Percentiles rank a stretch among this genome's conserved stretches.
These are phyloP conservation scores for Ailurus styani DNA, from an alignment of 2,113 vertebrate species.

Conservation along the genomic window DNA sequence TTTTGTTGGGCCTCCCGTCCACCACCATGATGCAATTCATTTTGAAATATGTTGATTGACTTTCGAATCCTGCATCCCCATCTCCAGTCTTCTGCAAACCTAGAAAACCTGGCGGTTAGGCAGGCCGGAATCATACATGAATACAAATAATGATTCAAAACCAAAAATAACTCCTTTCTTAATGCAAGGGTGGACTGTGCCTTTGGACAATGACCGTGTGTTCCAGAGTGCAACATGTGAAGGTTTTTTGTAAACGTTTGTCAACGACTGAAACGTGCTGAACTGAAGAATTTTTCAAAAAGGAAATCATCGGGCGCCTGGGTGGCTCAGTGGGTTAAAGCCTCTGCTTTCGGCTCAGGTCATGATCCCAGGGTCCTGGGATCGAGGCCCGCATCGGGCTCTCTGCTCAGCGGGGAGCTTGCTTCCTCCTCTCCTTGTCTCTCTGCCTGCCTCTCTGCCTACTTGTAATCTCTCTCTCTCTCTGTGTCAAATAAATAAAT, in stretches of 20 bases:
- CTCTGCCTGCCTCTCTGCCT: no score
- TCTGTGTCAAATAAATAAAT: no score
- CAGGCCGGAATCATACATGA: background rate
- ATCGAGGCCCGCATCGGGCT: no score
- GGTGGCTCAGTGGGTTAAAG: no score
- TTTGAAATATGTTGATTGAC: background rate
- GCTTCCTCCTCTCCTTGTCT: no score
- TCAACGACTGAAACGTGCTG: background rate
- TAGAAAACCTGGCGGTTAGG: background rate
- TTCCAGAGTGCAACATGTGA: accelerated
- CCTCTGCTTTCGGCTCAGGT: no score
- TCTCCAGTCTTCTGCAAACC: background rate
- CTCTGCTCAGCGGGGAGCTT: no score
- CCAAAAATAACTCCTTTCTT: background rate
- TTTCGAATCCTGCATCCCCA: background rate
- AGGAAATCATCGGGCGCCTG: background rate
- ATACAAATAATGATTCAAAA: background rate
- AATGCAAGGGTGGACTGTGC: background rate
- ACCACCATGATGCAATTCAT: background rate
- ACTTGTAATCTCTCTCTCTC: no score
- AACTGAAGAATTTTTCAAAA: background rate
- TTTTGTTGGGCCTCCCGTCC: accelerated
- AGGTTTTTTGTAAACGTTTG: background rate
- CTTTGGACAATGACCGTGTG: background rate
- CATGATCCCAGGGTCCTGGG: no score